Evolutionary conservation across 2,888 invertebrate species (phyloP), one percentile per base, ranked within the genome.

Genomic region (Oeneis ivallda): DNA sequence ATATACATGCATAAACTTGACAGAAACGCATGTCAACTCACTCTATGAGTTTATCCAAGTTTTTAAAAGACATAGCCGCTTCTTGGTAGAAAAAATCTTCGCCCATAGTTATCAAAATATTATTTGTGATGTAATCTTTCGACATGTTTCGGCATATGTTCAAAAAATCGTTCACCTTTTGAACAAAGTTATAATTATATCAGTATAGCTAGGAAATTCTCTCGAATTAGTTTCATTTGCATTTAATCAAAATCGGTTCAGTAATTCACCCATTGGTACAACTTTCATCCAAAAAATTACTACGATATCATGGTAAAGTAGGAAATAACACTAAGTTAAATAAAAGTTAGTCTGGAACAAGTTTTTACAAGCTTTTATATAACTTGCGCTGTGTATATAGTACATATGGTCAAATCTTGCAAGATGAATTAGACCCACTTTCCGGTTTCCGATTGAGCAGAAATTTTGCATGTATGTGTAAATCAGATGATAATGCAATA

Each of bases 31-130:
- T 43, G 58, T 10, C 17, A 41, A 86, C 94, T 93, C 94, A 96
- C 94, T 94, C 92, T 75, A 98, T 97, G 7, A 98, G 90, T 79
- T 95, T 96, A 80, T 98, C 98, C 84, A 98, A 86, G 83, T 98
- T 98, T 72, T 93, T 94, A 87, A 93, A 98, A 95, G 97, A 97
- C 87, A 94, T 93, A 19, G 89, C 87, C 0, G 96, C 95, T 69
- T 94, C 93, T 82, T 96, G 95, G 81, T 96, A 98, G 75, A 96
- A 94, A 82, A 98, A 98, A 86, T 98, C 98, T 73, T 96, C 96
- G 0, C 98, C 98, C 98, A 98, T 98, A 0, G 98, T 96, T 60
- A 98, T 90, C 73, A 98, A 93, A n/a, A 98, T 89, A 80, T 98
- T 95, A 70, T 94, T 94, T 0, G 96, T 95, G 67, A 78, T 77